Conservation (phyloP, 1,140 invertebrate species). For the Rhizoglyphus robini region DNA sequence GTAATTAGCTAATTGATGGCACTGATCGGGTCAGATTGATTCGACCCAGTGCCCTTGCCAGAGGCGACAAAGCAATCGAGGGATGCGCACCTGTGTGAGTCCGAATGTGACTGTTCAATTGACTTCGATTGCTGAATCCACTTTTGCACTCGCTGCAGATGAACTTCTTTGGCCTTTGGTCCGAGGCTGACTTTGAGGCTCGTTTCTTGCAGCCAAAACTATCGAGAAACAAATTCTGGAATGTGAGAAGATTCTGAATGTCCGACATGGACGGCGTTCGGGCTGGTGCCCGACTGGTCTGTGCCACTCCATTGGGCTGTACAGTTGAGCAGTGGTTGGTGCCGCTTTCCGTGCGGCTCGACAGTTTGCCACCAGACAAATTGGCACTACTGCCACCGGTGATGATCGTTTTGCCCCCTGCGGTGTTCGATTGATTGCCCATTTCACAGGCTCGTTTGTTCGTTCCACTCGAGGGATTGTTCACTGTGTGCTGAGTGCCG, state of each 20-base stretch:
- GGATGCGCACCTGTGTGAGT: conserved; percentile 69
- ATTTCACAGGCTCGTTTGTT: no score
- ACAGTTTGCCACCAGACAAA: no score
- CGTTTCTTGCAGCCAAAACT: conserved; percentile 41
- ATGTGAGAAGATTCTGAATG: neutral
- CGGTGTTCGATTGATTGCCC: no score
- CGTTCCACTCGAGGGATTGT: no score
- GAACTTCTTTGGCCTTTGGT: conserved; percentile 59
- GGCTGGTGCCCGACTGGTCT: neutral
- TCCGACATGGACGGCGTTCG: neutral
- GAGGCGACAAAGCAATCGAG: no score
- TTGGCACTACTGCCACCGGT: no score
- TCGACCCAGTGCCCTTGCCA: no score
- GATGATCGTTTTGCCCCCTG: no score
- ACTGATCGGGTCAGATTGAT: no score
- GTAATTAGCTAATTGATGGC: neutral
- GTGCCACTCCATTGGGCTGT: neutral
- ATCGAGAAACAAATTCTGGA: neutral
- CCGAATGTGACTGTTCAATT: conserved; percentile 71
- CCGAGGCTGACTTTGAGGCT: neutral
- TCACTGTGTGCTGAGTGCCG: no score
- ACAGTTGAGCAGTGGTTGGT: neutral
- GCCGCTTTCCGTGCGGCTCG: neutral
- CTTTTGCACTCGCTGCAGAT: conserved; percentile 69
- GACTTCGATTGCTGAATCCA: conserved; percentile 77